Evolutionary conservation across 2,888 invertebrate genomes (phyloP), one percentile per base, ranked within the genome.

Genomic region (Melolontha melolontha): DNA sequence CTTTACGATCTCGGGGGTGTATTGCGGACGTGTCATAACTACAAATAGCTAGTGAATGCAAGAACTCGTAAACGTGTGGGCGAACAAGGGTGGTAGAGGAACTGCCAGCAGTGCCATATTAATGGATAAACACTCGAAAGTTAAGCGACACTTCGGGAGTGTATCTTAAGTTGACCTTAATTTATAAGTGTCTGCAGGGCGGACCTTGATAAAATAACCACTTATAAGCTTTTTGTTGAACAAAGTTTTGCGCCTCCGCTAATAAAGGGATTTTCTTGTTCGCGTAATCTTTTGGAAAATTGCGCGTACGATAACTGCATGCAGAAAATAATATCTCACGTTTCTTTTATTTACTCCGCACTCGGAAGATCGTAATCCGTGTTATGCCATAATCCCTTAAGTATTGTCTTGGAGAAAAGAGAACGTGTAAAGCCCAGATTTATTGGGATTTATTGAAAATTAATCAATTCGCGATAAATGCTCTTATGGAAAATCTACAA

Each of bases 101-200:
- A 29, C 12, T 10, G 34, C 22, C 29, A 27, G 29, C 34, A 34
- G 51, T 42, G 42, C 42, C 14, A 47, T 39, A 49, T 62, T 62
- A 62, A 62, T 44, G 54, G 44, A 64, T 54, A 64, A 64, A 64
- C 64, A 54, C 64, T 64, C 41, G 42, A 64, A 52, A 42, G 16
- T 52, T 44, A 64, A 64, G 44, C 51, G 64, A 44, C 42, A 42
- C 40, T 54, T 27, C 12, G 12, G 34, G 52, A 52, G 52, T 42
- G 40, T 44, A 54, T 34, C 54, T 64, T 44, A 54, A 44, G 51
- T 51, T 64, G 64, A 64, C 64, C 64, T 54, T 54, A 64, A 64
- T 54, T 52, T 54, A 54, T 34, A 52, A 64, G 54, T 51, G 52
- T 62, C 39, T 41, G 41, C 27, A 11, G 17, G 44, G 54, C 16